Base-by-base conservation (phyloP, 2,888 invertebrate species). In the Autographa pulchrina region DNA sequence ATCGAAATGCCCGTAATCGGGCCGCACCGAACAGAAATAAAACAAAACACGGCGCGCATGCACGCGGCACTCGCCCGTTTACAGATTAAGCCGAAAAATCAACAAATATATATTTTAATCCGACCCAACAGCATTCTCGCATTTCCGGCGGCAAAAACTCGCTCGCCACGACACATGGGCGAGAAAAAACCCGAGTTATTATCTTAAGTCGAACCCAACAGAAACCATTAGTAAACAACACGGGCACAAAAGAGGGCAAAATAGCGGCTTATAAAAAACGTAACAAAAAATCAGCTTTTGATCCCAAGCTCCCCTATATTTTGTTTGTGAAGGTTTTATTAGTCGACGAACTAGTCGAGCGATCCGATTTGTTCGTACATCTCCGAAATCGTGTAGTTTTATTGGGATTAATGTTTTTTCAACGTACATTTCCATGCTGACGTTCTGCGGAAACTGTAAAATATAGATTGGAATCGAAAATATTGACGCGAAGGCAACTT, bases 161-260 rank as follows among this genome's bases (percentile, higher is more conserved):
- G 86, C 83, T 85, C 79, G 73, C 78, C 86, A 86, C 93, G 92
- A 94, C 94, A 95, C 92, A 95, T 94, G 94, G 91, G 89, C 90
- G 92, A 92, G 93, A 94, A 94, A 93, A 94, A 95, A 94, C 90
- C 90, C 86, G 89, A 95, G 92, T 94, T 95, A 95, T 96, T 95
- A 96, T 95, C 95, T 95, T 92, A 95, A 95, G 95, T 94, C 95
- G 94, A 94, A 94, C 94, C 95, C 93, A 95, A 92, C 95, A 94
- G 94, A 94, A 94, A 93, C 94, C 95, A 96, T 96, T 96, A 96
- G 96, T 95, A 96, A 95, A 95, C 96, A 95, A 95, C 96, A 92
- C 92, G 91, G 90, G 89, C 95, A 94, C 95, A 95, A 94, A 94
- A 92, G 93, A 95, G 94, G 93, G 94, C 92, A 92, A 94, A 95